phyloP scores from a whole-genome alignment of 2,797 vertebrate genomes.

The Microctenopoma steveboyesi region DNA sequence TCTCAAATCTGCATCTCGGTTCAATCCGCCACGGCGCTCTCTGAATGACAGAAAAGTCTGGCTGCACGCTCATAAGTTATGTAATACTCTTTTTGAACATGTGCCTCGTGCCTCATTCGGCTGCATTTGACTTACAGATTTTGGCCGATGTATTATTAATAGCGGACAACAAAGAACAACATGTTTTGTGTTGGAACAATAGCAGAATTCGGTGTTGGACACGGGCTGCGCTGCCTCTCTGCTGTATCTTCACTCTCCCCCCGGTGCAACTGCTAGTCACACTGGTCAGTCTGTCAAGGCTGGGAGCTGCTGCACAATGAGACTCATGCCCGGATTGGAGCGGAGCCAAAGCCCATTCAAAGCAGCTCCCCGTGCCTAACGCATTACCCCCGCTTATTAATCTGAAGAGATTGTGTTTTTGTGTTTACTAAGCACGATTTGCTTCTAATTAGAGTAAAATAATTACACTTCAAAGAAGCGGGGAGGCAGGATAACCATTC shows the following conservation, averaged over 20 bases:
- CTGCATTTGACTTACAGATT: conserved; percentile 67
- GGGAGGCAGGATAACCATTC: conserved; percentile 86
- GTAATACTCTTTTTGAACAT: conserved; percentile 12
- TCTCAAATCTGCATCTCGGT: background rate
- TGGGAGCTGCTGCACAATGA: conserved; percentile 69
- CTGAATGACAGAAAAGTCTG: background rate
- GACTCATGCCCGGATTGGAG: conserved; percentile 70
- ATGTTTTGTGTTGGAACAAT: conserved; percentile 73
- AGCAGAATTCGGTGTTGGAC: conserved; percentile 57
- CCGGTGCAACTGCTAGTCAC: conserved; percentile 39
- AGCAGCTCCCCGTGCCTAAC: conserved; percentile 65
- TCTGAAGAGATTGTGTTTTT: conserved; percentile 78
- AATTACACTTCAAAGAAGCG: conserved; percentile 94
- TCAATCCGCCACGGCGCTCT: background rate
- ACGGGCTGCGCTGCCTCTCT: conserved; percentile 35
- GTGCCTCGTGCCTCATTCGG: conserved; percentile 23
- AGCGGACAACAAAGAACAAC: conserved; percentile 71
- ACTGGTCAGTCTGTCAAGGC: conserved; percentile 61
- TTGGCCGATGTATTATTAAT: conserved; percentile 69
- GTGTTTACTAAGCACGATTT: conserved; percentile 96
- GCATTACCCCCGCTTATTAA: conserved; percentile 73
- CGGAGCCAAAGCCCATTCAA: conserved; percentile 73
- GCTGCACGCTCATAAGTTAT: conserved; percentile 1
- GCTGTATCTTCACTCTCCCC: conserved; percentile 35
- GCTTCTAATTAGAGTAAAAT: conserved; percentile 96